A percentile compares a stretch with the other conserved stretches of the same genome.
Evolutionary conservation across 2,113 vertebrate genomes (phyloP).

Genomic region (Hiodon alosoides): DNA sequence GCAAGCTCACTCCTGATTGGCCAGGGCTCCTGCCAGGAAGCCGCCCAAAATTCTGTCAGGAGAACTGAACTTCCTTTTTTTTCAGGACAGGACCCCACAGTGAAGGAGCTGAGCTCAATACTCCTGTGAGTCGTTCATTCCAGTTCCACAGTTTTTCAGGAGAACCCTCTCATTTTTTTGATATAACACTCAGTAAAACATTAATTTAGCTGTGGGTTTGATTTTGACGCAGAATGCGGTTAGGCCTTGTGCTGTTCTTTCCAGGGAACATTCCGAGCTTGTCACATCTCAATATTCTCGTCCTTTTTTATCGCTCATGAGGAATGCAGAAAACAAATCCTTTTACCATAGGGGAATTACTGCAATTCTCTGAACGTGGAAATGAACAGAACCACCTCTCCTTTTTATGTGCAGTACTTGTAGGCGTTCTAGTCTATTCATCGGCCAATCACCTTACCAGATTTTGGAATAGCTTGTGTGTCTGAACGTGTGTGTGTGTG

Average conservation of each 20-base stretch:
- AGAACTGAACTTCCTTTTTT: slow-evolving; percentile 15
- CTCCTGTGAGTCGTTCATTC: slow-evolving; percentile 5
- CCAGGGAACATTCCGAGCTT: not conserved
- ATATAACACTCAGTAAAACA: not conserved
- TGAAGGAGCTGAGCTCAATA: not conserved
- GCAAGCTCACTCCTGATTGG: not conserved
- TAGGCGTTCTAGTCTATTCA: too few relatives aligned
- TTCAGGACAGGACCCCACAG: not conserved
- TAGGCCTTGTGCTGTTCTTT: not conserved
- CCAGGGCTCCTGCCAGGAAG: not conserved
- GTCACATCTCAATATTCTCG: slow-evolving; percentile 5
- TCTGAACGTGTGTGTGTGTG: too few relatives aligned
- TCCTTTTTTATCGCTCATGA: not conserved
- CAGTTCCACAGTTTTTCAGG: not conserved
- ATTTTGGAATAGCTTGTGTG: too few relatives aligned
- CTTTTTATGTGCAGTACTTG: too few relatives aligned
- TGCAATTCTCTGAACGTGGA: not conserved
- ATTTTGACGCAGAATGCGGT: not conserved
- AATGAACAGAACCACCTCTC: not conserved
- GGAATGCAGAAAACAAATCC: not conserved
- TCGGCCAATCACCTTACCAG: too few relatives aligned
- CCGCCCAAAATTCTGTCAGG: not conserved
- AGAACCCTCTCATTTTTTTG: not conserved
- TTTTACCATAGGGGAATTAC: not conserved
- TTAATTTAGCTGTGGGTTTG: not conserved